These are phyloP conservation scores for Gavialis gangeticus DNA, from an alignment of 2,113 vertebrate genomes.

Conservation along the genomic window DNA sequence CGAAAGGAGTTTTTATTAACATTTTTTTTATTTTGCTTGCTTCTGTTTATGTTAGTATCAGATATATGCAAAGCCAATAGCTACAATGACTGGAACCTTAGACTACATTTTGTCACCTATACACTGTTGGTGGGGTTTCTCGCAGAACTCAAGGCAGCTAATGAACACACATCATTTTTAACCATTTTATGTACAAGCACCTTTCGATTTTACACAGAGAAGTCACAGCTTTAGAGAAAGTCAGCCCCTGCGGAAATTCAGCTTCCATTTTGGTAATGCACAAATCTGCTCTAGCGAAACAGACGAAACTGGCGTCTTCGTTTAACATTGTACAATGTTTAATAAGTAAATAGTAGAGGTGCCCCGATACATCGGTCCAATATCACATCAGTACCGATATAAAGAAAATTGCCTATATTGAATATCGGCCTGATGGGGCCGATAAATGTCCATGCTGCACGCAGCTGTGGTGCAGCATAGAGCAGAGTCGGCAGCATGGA, in stretches of 20 bases:
- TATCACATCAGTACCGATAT: too few relatives aligned
- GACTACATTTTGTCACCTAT: neutral
- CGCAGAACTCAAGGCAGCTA: neutral
- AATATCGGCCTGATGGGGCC: too few relatives aligned
- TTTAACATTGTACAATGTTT: neutral
- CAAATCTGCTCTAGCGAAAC: neutral
- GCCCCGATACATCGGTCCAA: too few relatives aligned
- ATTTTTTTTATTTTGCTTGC: constrained; percentile 26
- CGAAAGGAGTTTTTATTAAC: constrained; percentile 2
- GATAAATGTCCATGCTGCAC: too few relatives aligned
- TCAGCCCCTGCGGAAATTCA: accelerated
- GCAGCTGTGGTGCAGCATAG: too few relatives aligned
- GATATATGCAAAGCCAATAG: constrained; percentile 6
- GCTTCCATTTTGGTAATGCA: neutral
- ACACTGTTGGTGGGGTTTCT: constrained; percentile 2
- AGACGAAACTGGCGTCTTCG: neutral
- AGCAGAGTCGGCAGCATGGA: too few relatives aligned
- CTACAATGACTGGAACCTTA: neutral
- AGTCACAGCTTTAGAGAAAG: neutral
- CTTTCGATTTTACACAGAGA: constrained; percentile 7
- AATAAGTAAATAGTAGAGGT: neutral
- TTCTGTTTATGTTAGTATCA: constrained; percentile 22
- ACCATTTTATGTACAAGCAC: neutral
- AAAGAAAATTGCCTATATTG: too few relatives aligned
- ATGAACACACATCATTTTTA: constrained; percentile 27